Percentiles rank a stretch among this genome's conserved stretches.
Conservation (phyloP, 1,140 invertebrate species). For the Pollicipes pollicipes region DNA sequence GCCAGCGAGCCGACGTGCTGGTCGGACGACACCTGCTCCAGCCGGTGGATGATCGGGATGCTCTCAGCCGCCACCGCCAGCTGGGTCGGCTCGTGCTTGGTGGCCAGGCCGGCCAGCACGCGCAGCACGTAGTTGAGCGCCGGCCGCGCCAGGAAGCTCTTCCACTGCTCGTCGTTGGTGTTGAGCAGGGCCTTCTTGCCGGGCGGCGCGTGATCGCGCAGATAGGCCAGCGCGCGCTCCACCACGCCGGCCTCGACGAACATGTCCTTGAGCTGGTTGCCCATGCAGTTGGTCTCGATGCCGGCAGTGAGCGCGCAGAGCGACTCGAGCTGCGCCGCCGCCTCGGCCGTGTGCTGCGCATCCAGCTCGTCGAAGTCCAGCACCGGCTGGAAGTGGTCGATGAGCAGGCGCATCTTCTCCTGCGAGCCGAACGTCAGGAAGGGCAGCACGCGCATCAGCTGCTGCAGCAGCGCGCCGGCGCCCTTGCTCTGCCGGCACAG, state of each 20-base stretch:
- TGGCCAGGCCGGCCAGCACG: constrained; percentile 76
- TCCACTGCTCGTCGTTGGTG: constrained; percentile 87
- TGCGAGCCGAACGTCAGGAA: constrained; percentile 80
- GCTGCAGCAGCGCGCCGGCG: constrained; percentile 46
- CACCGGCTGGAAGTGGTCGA: constrained; percentile 68
- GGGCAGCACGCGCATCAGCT: constrained; percentile 73
- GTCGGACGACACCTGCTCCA: constrained; percentile 94
- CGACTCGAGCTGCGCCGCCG: constrained; percentile 44
- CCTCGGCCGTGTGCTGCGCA: constrained; percentile 56
- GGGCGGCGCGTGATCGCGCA: constrained; percentile 53
- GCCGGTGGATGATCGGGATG: constrained; percentile 77
- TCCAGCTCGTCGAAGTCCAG: constrained; percentile 83
- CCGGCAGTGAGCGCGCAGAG: constrained; percentile 81
- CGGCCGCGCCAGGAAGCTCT: constrained; percentile 86
- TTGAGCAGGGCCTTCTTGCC: constrained; percentile 65
- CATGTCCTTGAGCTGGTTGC: constrained; percentile 80
- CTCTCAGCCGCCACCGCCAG: constrained; percentile 43
- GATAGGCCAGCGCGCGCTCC: constrained; percentile 17
- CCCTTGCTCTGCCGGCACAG: constrained; percentile 21
- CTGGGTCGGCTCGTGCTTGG: constrained; percentile 78
- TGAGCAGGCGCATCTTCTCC: constrained; percentile 83
- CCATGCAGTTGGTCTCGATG: constrained; percentile 80
- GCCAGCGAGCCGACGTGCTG: constrained; percentile 91
- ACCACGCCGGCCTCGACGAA: constrained; percentile 73
- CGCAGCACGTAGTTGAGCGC: constrained; percentile 83